Evolutionary conservation across 2,888 invertebrate genomes (phyloP).

Genomic region (Ichneumoninae sp.): DNA sequence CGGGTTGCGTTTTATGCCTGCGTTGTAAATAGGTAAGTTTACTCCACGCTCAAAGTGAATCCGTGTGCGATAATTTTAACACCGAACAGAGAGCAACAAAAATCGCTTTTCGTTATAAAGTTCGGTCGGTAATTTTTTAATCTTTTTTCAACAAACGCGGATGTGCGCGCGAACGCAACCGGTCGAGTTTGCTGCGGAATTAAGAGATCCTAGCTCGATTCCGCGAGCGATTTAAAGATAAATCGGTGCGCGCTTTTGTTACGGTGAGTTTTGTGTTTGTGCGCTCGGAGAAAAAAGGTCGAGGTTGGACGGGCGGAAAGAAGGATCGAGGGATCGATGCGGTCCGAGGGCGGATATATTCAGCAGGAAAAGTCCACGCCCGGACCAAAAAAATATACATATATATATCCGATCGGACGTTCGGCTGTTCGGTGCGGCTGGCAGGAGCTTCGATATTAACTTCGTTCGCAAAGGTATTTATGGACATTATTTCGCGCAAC

Average conservation of each 20-base stretch:
- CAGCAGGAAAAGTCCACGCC: conserved; percentile 57
- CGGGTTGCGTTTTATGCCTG: conserved; percentile 68
- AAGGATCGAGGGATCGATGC: conserved; percentile 47
- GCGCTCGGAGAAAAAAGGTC: conserved; percentile 12
- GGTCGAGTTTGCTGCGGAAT: conserved; percentile 18
- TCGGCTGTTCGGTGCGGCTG: conserved; percentile 44
- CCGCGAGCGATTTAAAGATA: conserved; percentile 8
- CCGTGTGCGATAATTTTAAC: conserved; percentile 18
- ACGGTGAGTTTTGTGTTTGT: conserved; percentile 27
- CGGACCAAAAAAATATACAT: conserved; percentile 50
- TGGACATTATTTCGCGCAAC: conserved; percentile 69
- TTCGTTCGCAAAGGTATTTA: conserved; percentile 71
- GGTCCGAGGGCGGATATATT: conserved; percentile 45
- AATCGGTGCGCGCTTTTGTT: conserved; percentile 24
- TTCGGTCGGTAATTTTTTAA: conserved; percentile 27
- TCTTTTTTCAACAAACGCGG: conserved; percentile 26
- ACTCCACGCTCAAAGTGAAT: conserved; percentile 44
- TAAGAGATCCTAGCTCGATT: neutral
- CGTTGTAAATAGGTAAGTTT: conserved; percentile 80
- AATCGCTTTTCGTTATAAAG: neutral
- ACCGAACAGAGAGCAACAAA: neutral
- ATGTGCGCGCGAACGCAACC: conserved; percentile 43
- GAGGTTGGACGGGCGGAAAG: conserved; percentile 40
- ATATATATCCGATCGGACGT: conserved; percentile 20
- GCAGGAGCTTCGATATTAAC: conserved; percentile 67